Evolutionary conservation across 2,888 invertebrate genomes (phyloP).

Genomic region (Aporophyla nigra): DNA sequence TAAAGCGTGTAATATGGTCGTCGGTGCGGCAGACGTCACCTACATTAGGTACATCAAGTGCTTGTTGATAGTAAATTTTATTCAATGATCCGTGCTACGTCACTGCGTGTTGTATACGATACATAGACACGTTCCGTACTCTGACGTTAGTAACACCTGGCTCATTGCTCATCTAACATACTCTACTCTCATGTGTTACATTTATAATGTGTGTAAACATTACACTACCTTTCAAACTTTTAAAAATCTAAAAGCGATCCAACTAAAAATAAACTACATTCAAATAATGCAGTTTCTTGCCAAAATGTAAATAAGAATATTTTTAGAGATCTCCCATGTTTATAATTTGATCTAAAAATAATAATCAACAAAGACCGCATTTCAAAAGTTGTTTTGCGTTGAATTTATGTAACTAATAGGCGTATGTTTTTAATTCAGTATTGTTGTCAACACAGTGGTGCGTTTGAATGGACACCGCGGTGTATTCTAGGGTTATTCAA

Average conservation of each 20-base stretch:
- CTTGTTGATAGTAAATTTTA: constrained; percentile 33
- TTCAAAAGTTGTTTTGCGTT: constrained; percentile 7
- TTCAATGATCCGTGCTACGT: constrained; percentile 39
- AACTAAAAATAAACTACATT: constrained; percentile 28
- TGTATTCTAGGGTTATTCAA: constrained; percentile 83
- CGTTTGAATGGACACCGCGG: constrained; percentile 52
- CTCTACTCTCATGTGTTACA: constrained; percentile 15
- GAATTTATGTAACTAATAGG: constrained; percentile 41
- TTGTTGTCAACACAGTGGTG: constrained; percentile 61
- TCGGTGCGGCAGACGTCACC: constrained; percentile 46
- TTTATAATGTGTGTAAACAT: constrained; percentile 5
- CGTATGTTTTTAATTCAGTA: constrained; percentile 42
- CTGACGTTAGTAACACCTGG: constrained; percentile 52
- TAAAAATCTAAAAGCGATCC: constrained; percentile 11
- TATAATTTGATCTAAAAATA: constrained; percentile 34
- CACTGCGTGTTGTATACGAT: constrained; percentile 50
- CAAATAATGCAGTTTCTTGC: constrained; percentile 42
- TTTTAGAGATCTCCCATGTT: constrained; percentile 29
- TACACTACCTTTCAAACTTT: constrained; percentile 2
- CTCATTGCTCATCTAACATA: constrained; percentile 12
- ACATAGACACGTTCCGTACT: constrained; percentile 9
- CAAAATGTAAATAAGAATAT: constrained; percentile 41
- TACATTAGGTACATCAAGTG: constrained; percentile 40
- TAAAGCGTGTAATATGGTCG: too few species aligned
- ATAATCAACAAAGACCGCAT: constrained; percentile 32